Conservation (phyloP, 1,140 invertebrate species). For the Atopsyche davidsoni region DNA sequence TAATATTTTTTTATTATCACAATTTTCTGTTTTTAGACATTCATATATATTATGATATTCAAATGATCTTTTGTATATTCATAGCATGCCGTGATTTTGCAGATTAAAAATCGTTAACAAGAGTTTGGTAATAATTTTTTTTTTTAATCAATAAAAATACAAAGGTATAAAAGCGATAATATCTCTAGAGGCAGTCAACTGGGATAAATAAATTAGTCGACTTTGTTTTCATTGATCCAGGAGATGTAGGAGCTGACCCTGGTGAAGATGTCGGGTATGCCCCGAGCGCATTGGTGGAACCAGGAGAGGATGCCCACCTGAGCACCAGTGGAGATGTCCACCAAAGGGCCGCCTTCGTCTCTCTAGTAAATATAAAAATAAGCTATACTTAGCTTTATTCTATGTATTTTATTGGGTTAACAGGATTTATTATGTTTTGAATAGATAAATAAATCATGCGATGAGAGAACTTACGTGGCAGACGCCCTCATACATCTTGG, state of each 20-base stretch:
- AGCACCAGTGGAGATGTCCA: slow-evolving; percentile 30
- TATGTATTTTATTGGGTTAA: neutral
- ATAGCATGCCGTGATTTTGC: too few species aligned
- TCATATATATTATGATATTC: too few species aligned
- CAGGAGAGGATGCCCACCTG: slow-evolving; percentile 53
- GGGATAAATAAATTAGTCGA: neutral
- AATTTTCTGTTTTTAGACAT: too few species aligned
- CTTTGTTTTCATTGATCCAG: slow-evolving; percentile 34
- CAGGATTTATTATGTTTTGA: neutral
- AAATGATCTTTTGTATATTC: neutral
- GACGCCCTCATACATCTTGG: slow-evolving; percentile 51
- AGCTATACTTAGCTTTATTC: neutral
- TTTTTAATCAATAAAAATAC: too few species aligned
- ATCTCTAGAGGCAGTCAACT: too few species aligned
- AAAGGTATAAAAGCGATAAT: too few species aligned
- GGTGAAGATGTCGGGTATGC: slow-evolving; percentile 57
- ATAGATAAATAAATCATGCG: slow-evolving; percentile 1
- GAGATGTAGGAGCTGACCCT: slow-evolving; percentile 45
- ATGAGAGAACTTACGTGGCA: slow-evolving; percentile 51
- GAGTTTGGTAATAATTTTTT: too few species aligned
- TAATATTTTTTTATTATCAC: too few species aligned
- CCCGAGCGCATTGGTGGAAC: slow-evolving; percentile 50
- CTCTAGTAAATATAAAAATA: slow-evolving; percentile 28
- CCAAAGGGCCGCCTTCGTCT: slow-evolving; percentile 43
- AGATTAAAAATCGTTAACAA: too few species aligned